These are phyloP conservation scores for Patella pellucida DNA, from an alignment of 2,888 invertebrate species.

Conservation along the genomic window DNA sequence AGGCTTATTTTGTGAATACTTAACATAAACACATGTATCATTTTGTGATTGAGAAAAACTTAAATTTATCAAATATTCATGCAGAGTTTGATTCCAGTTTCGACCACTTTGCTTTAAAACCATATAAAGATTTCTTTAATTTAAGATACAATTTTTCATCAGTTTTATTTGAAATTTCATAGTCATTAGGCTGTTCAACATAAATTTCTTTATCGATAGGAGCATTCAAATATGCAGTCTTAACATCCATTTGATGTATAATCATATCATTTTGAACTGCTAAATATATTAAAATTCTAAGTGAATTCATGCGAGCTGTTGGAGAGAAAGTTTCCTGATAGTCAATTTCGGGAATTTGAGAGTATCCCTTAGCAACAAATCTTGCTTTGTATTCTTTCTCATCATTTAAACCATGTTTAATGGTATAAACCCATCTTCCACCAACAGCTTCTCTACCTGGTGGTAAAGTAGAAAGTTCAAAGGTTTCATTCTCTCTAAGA, in stretches of 20 bases:
- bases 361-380: conserved; percentile 21
- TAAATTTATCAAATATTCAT: conserved; percentile 12
- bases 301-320: conserved; percentile 11
- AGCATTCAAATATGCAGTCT: conserved; percentile 21
- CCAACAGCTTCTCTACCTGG: conserved; percentile 18
- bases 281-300: conserved; percentile 4
- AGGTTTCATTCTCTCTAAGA: conserved; percentile 14
- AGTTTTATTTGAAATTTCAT: conserved; percentile 10
- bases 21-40: conserved; percentile 11
- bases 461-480: conserved; percentile 12
- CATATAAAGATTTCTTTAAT: conserved; percentile 23
- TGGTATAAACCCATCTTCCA: conserved; percentile 18
- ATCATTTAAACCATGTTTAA: conserved; percentile 3
- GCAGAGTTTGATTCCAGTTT: conserved; percentile 6
- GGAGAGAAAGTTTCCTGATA: conserved; percentile 23
- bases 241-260: conserved; percentile 19
- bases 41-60: conserved; percentile 1
- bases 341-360: conserved; percentile 18
- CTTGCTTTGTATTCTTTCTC: not conserved
- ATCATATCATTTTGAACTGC: conserved; percentile 5
- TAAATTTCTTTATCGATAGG: conserved; percentile 24
- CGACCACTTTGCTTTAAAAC: conserved; percentile 18
- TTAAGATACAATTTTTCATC: conserved; percentile 14
- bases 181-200: conserved; percentile 23
- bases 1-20: not conserved